These are phyloP conservation scores for Decapterus maruadsi DNA, from an alignment of 2,797 vertebrate species.

Conservation along the genomic window DNA sequence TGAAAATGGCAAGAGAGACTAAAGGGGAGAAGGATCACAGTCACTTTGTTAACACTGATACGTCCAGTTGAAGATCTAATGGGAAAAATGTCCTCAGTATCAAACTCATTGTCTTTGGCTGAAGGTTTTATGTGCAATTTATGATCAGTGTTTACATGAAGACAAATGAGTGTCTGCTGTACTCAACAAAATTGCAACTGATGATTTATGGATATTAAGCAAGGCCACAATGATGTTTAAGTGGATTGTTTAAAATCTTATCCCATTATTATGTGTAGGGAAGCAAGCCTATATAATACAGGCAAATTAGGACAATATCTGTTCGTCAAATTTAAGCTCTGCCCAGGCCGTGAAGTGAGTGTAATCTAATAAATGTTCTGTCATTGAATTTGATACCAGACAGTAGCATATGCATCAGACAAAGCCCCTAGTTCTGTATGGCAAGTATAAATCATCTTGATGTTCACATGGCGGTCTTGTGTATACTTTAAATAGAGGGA, in stretches of 20 bases:
- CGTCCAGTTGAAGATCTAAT: background rate
- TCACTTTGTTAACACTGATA: conserved; percentile 31
- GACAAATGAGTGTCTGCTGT: conserved; percentile 29
- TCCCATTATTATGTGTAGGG: conserved; percentile 17
- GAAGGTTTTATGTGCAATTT: background rate
- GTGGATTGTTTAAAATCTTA: conserved; percentile 55
- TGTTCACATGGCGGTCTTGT: conserved; percentile 73
- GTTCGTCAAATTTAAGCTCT: conserved; percentile 50
- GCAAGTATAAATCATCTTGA: conserved; percentile 62
- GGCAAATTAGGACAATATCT: conserved; percentile 43
- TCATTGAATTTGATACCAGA: conserved; percentile 62
- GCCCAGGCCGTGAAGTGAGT: conserved; percentile 23
- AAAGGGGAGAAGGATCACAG: conserved; percentile 23
- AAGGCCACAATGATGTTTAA: conserved; percentile 50
- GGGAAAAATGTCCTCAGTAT: background rate
- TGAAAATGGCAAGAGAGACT: conserved; percentile 61
- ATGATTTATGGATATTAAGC: conserved; percentile 48
- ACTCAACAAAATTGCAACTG: conserved; percentile 49
- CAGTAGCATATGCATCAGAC: conserved; percentile 58
- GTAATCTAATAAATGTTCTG: conserved; percentile 56
- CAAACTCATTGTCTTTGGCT: background rate
- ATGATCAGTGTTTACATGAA: conserved; percentile 39
- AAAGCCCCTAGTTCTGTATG: conserved; percentile 48
- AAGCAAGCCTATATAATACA: conserved; percentile 38
- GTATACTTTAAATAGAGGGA: conserved; percentile 74